These are phyloP conservation scores for Pristionchus mayeri DNA, from an alignment of 2,888 invertebrate species.

Conservation along the genomic window DNA sequence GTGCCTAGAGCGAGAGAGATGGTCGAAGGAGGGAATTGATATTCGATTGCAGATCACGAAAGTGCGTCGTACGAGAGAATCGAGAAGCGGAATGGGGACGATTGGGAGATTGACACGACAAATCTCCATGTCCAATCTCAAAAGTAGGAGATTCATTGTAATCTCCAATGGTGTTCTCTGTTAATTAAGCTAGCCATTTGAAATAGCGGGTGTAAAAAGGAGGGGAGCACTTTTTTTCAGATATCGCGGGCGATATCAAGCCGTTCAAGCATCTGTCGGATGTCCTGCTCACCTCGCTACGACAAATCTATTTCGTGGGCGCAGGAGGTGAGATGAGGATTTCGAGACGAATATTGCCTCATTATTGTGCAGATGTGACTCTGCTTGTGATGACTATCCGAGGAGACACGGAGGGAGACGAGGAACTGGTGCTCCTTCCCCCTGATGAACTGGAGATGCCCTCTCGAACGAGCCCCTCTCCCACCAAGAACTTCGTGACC, in stretches of 20 bases:
- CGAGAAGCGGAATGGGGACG: slow-evolving; percentile 12
- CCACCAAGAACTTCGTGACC: slow-evolving; percentile 6
- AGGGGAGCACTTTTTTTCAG: not conserved
- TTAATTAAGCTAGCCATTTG: too few species aligned
- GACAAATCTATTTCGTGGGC: not conserved
- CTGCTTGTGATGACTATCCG: slow-evolving; percentile 29
- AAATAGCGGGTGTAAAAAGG: too few species aligned
- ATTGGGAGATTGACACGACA: slow-evolving; percentile 15
- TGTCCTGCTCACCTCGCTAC: slow-evolving; percentile 5
- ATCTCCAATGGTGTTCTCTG: too few species aligned
- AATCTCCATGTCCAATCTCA: slow-evolving; percentile 20
- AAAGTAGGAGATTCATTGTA: too few species aligned
- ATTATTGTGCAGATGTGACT: not conserved
- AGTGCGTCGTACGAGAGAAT: not conserved
- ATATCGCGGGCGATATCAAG: not conserved
- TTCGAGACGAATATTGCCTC: not conserved
- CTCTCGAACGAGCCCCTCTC: too few species aligned
- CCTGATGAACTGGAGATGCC: not conserved
- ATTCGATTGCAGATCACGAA: slow-evolving; percentile 43
- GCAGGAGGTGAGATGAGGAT: not conserved
- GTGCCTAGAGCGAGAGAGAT: too few species aligned
- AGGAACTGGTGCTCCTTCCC: slow-evolving; percentile 22
- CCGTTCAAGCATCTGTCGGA: slow-evolving; percentile 25
- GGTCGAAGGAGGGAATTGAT: not conserved
- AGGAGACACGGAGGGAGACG: slow-evolving; percentile 44